These are phyloP conservation scores for Ginglymostoma cirratum DNA, from an alignment of 2,113 vertebrate genomes.

Conservation along the genomic window DNA sequence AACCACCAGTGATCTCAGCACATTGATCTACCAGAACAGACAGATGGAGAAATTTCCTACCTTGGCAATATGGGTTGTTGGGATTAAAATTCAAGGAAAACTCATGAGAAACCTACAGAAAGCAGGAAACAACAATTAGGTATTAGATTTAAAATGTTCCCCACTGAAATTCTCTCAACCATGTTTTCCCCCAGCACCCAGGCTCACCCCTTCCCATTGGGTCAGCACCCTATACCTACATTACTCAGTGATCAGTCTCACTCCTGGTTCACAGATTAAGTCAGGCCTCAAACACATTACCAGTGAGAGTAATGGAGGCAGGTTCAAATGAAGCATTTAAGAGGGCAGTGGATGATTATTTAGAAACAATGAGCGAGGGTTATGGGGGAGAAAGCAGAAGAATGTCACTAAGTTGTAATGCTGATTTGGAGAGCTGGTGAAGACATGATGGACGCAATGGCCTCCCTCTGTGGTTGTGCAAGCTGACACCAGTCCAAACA, in stretches of 20 bases:
- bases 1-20: neutral
- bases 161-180: neutral
- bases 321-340: too few relatives aligned
- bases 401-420: too few relatives aligned
- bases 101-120: constrained; percentile 75
- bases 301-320: too few relatives aligned
- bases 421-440: too few relatives aligned
- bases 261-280: neutral
- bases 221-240: too few relatives aligned
- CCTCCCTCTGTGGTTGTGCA: neutral
- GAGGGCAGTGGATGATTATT: too few relatives aligned
- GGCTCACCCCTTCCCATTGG: neutral
- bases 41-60: constrained; percentile 50
- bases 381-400: too few relatives aligned
- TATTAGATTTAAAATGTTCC: neutral
- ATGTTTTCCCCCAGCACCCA: too few relatives aligned
- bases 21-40: neutral
- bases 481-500: neutral
- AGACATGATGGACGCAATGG: too few relatives aligned
- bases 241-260: neutral
- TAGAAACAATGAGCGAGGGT: too few relatives aligned
- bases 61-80: constrained; percentile 74
- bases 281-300: too few relatives aligned
- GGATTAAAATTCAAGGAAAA: constrained; percentile 91
- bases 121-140: neutral